These are phyloP conservation scores for Vombatus ursinus DNA, from an alignment of 2,113 vertebrate genomes.

Conservation along the genomic window DNA sequence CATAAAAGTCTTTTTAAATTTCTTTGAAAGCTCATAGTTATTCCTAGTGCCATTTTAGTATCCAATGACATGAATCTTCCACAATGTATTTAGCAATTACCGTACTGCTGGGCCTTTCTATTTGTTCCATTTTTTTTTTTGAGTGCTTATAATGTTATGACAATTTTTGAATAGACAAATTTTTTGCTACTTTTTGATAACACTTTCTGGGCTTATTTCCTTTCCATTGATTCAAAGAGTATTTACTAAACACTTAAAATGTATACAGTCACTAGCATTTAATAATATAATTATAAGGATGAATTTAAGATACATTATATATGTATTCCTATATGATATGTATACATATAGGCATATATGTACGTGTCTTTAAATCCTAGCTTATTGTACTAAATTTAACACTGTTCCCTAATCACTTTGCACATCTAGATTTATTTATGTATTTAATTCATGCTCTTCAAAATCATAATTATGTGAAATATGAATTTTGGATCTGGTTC, in stretches of 20 bases:
- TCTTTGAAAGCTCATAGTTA: neutral
- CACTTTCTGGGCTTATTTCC: neutral
- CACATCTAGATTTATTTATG: neutral
- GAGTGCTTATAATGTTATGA: neutral
- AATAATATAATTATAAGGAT: neutral
- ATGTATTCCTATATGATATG: neutral
- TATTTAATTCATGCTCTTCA: neutral
- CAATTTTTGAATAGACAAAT: neutral
- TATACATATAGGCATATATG: neutral
- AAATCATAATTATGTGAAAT: neutral
- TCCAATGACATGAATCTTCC: neutral
- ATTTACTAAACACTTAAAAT: constrained; percentile 16
- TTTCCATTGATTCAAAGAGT: constrained; percentile 11
- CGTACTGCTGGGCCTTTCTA: neutral
- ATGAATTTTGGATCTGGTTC: neutral
- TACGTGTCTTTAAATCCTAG: neutral
- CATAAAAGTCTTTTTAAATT: neutral
- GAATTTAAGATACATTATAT: neutral
- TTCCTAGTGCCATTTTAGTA: neutral
- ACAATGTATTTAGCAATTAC: neutral
- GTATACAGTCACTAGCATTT: constrained; percentile 7
- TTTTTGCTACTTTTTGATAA: neutral
- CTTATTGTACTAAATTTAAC: neutral
- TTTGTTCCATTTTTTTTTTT: neutral
- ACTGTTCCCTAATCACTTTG: neutral